Evolutionary conservation across 2,797 vertebrate species (phyloP).

Genomic region (Propithecus deckenii): DNA sequence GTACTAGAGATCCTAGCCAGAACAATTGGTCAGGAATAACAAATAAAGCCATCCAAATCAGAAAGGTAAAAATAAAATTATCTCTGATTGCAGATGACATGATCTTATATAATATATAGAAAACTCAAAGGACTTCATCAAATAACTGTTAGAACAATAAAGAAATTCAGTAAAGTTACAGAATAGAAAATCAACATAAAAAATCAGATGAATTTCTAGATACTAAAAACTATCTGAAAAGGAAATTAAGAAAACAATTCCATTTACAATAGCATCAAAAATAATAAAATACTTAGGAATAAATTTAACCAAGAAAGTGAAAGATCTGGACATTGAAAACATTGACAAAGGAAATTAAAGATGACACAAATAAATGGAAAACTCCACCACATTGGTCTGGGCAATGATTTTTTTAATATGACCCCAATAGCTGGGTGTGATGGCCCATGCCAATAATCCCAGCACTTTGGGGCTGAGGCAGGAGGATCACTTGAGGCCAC

Average conservation of each 20-base stretch:
- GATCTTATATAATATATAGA: not conserved
- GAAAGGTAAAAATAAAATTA: not conserved
- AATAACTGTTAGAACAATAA: not conserved
- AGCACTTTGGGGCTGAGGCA: not conserved
- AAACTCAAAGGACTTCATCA: not conserved
- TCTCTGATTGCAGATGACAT: not conserved
- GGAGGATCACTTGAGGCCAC: not conserved
- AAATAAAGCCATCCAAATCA: not conserved
- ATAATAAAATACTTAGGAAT: not conserved
- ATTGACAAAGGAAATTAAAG: not conserved
- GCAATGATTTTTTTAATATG: not conserved
- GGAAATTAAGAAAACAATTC: not conserved
- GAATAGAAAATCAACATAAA: not conserved
- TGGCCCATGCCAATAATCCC: not conserved
- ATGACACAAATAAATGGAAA: not conserved
- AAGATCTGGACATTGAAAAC: not conserved
- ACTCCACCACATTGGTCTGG: not conserved
- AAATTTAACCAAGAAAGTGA: not conserved
- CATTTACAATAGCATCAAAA: not conserved
- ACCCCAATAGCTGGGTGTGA: no score
- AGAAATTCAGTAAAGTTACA: not conserved
- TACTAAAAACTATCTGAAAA: not conserved
- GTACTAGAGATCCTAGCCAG: not conserved
- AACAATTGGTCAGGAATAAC: not conserved
- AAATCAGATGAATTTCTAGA: not conserved